Base-by-base conservation (phyloP, 2,888 invertebrate species). In the Athalia circularis region DNA sequence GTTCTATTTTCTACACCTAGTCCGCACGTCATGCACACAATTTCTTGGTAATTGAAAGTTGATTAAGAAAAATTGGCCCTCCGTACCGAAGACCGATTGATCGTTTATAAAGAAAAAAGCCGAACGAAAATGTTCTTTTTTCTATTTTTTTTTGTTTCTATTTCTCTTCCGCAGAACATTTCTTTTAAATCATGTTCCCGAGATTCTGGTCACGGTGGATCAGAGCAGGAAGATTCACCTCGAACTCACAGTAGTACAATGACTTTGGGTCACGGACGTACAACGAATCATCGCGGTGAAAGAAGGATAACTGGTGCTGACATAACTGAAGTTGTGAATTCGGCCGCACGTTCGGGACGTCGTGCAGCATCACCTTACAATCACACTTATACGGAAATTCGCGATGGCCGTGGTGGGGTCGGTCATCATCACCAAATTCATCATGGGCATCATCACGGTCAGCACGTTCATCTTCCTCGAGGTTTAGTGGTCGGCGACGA, bases 341-440 rank as follows among this genome's bases (percentile, higher is more conserved):
- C 86, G 90, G 82, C 82, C 80, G 83, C 78, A 83, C 89, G 91
- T 91, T 91, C 91, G 91, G 87, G 91, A 91, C 86, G 87, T 7
- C 86, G 91, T 62, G 90, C 91, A 13, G 90, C 91, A 54, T 92
- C 94, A 89, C 91, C 94, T 50, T 92, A 94, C 88, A 95, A 94
- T 86, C 96, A 96, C 86, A 95, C 95, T 0, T 96, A 96, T 89
- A 95, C 95, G 4, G 96, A 96, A 90, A 95, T 95, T 79, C 92
- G 92, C 68, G 93, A 93, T 83, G 92, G 90, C 4, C 88, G 92
- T 65, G 92, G 92, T 62, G 86, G 83, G 43, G 89, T 92, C 15
- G 91, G 77, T 59, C 79, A 82, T 15, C 85, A 86, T 68, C 86
- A 84, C 75, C 87, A 87, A 78, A 78, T 83, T n/a, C 91, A 93